Conservation (phyloP, 2,888 invertebrate species). For the Agrochola circellaris region DNA sequence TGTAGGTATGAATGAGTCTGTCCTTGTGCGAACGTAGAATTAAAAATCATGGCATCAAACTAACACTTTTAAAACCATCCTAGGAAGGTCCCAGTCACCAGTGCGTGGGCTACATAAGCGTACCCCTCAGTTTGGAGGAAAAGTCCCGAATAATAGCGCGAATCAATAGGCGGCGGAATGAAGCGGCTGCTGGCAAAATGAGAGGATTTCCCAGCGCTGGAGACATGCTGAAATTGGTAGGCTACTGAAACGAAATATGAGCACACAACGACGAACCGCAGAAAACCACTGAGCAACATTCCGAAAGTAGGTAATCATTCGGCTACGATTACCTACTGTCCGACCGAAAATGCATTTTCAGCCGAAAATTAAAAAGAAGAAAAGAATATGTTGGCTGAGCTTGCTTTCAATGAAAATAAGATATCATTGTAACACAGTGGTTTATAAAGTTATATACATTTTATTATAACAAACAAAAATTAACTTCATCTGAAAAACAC, state of each 20-base stretch:
- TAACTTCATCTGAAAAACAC: no score
- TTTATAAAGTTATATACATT: no score
- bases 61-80: not conserved
- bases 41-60: not conserved
- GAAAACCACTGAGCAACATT: not conserved
- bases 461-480: no score
- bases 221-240: slow-evolving; percentile 86
- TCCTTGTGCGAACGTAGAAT: not conserved
- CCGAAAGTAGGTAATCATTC: not conserved
- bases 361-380: no score
- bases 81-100: slow-evolving; percentile 77
- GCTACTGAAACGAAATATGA: not conserved
- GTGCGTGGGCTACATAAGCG: slow-evolving; percentile 80
- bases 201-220: slow-evolving; percentile 78
- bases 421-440: no score
- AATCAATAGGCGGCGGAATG: slow-evolving; percentile 81
- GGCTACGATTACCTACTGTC: not conserved
- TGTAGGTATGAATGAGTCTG: not conserved
- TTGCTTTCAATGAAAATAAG: no score
- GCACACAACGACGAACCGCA: not conserved
- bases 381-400: no score
- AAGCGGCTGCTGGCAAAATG: slow-evolving; percentile 78
- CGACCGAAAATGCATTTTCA: no score
- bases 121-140: slow-evolving; percentile 75
- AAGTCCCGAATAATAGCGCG: slow-evolving; percentile 77